phyloP scores from a whole-genome alignment of 2,888 invertebrate genomes.

The Hirtodrosophila alboralis region DNA sequence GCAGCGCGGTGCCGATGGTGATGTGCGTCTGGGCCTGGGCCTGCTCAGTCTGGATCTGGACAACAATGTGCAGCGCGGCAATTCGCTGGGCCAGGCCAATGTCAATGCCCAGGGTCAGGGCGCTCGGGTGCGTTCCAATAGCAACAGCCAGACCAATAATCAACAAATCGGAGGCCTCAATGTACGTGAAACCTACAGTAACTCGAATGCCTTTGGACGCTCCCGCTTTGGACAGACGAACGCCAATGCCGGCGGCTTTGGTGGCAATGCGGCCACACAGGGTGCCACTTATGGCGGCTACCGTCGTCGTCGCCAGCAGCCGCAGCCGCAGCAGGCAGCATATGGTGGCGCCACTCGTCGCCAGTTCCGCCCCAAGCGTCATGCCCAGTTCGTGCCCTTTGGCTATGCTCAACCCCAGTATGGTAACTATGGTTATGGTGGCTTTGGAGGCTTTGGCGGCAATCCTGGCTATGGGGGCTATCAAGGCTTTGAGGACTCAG shows the following conservation, averaged over 20 bases:
- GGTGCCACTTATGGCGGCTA: slow-evolving; percentile 49
- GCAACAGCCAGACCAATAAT: slow-evolving; percentile 63
- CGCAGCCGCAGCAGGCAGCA: background rate
- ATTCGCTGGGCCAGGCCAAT: slow-evolving; percentile 56
- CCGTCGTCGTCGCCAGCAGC: slow-evolving; percentile 43
- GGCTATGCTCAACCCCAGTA: slow-evolving; percentile 46
- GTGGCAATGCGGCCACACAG: slow-evolving; percentile 55
- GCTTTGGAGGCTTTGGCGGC: slow-evolving; percentile 16
- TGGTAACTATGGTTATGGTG: slow-evolving; percentile 2
- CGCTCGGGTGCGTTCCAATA: slow-evolving; percentile 67
- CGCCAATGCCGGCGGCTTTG: slow-evolving; percentile 69
- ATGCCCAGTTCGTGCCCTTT: slow-evolving; percentile 70
- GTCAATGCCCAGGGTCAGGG: slow-evolving; percentile 79
- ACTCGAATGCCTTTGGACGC: slow-evolving; percentile 77
- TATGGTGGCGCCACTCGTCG: slow-evolving; percentile 12
- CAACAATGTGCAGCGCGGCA: slow-evolving; percentile 52
- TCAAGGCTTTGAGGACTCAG: slow-evolving; percentile 5
- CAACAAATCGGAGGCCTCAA: slow-evolving; percentile 71
- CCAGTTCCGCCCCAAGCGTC: slow-evolving; percentile 59
- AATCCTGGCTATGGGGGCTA: slow-evolving; percentile 9
- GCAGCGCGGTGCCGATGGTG: slow-evolving; percentile 74
- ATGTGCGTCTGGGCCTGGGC: slow-evolving; percentile 77
- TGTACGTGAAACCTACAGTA: slow-evolving; percentile 68
- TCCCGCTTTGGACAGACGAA: slow-evolving; percentile 73
- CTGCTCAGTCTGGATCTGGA: slow-evolving; percentile 75